Base-by-base conservation (phyloP, 2,797 vertebrate genomes). In the Halcyon smyrnensis region DNA sequence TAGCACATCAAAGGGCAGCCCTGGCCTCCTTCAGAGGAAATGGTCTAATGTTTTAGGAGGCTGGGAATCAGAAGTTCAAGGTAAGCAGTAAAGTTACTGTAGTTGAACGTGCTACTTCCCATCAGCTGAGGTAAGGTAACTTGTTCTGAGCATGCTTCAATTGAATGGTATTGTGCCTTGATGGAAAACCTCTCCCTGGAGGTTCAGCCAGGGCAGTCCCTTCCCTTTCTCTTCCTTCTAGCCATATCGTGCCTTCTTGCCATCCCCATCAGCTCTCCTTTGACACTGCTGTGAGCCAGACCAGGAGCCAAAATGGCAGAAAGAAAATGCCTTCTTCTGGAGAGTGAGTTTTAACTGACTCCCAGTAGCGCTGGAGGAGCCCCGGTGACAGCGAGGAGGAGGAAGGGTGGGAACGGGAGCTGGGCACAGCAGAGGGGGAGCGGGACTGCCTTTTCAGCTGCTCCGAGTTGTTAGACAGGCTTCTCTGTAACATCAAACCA, bases 401-500 rank as follows among this genome's bases (percentile, higher is more conserved):
- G 46, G 30, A 89, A 54, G 46, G 68, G 63, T 70, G 43, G 30
- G 43, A 91, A 73, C 0, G 3, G 75, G 64, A 30, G 6, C 59
- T 45, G 69, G 71, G 71, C 41, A 50, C 24, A 74, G 85, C 53
- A 68, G 53, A 64, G 20, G 53, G 60, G 57, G 45, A 88, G 76
- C 4, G 1, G 57, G 68, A 37, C 63, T 53, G 63, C 51, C 13
- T 81, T 77, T 86, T 43, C 75, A 83, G 57, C 73, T 56, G 20
- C 53, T 28, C 9, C 0, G 1, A 64, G 95, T 45, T 75, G 90
- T 90, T 81, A 36, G 87, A 78, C 94, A 84, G 90, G 90, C 83
- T 90, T 50, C 2, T 8, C 85, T 41, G 67, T 57, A 34, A 34
- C 27, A 57, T 56, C 79, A 91, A 28, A 69, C 87, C 94, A 91